Evolutionary conservation across 64 coral and sea anemone genomes (phyloP), one percentile per base, ranked within the genome.

Genomic region (Montipora sp.): DNA sequence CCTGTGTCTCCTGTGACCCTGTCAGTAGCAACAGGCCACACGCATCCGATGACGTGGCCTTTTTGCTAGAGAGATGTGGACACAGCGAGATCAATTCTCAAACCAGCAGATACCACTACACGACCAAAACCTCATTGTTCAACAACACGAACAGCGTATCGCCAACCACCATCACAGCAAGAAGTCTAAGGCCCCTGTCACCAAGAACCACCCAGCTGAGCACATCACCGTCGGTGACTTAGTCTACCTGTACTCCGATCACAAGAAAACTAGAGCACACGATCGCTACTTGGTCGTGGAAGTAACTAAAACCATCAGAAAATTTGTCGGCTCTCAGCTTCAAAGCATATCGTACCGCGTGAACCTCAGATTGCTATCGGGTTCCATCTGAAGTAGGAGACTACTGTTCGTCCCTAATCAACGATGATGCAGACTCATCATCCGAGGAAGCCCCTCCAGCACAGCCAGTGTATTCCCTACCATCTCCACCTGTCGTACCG

Each of bases 11-110:
- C 36, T 36, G 36, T 36, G 36, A 36, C 36, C 36, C 36, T 36
- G 36, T 36, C 36, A 36, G 36, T 36, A 36, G 36, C 36, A 2
- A 55, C 51, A 55, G 51, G 6, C 10, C 10, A 10, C 5, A 7
- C 4, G 10, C 5, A 55, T 55, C 51, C 10, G 51, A 10, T 75
- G 1, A 75, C 22, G 73, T 75, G 22, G 73, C 20, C 72, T 77
- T 63, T 92, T 80, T 48, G 48, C 79, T 65, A 83, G 89, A 50
- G 78, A 91, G 71, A 91, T 91, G 89, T 91, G 78, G 78, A 91
- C 78, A 7, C 80, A 92, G 72, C 63, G 48, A 58, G 80, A 92
- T 48, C 90, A 92, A 23, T 92, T 92, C 55, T 75, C 90, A 48
- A 93, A 93, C 77, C 48, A 55, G 8, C 78, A 94, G 65, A 88